These are phyloP conservation scores for Pachycephus smyrnensis DNA, from an alignment of 2,888 invertebrate species.

Conservation along the genomic window DNA sequence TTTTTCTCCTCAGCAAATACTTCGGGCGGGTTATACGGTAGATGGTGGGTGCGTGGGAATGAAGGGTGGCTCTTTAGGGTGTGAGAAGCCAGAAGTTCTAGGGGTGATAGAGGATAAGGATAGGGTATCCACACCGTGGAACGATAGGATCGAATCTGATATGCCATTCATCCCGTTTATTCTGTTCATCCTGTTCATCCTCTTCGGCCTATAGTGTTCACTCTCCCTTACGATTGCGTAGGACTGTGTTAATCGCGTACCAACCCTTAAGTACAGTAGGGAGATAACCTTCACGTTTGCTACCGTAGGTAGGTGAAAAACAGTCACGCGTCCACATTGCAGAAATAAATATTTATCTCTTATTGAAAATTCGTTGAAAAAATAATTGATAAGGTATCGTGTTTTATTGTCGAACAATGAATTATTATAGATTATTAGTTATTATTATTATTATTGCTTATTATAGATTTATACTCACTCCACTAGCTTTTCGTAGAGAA, in stretches of 20 bases:
- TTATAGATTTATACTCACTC: constrained; percentile 53
- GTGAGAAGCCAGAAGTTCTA: not conserved
- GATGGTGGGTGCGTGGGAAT: not conserved
- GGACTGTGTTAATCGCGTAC: not conserved
- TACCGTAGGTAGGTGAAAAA: not conserved
- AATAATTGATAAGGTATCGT: not conserved
- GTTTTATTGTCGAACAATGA: not conserved
- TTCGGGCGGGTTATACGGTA: not conserved
- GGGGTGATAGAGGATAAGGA: not conserved
- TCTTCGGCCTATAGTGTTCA: not conserved
- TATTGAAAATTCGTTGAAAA: not conserved
- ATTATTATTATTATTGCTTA: not conserved
- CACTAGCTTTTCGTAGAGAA: constrained; percentile 61
- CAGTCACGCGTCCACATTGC: not conserved
- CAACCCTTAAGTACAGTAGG: not conserved
- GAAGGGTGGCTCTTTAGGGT: not conserved
- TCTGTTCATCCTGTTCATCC: not conserved
- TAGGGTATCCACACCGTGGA: not conserved
- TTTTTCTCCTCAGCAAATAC: not conserved
- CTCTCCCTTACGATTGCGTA: not conserved
- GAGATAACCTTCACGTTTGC: not conserved
- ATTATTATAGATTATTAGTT: too few relatives aligned
- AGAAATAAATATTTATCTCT: not conserved
- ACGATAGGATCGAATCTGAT: constrained; percentile 1
- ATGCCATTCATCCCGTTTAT: not conserved